Base-by-base conservation (phyloP, 2,113 vertebrate species). In the Alligator sinensis region DNA sequence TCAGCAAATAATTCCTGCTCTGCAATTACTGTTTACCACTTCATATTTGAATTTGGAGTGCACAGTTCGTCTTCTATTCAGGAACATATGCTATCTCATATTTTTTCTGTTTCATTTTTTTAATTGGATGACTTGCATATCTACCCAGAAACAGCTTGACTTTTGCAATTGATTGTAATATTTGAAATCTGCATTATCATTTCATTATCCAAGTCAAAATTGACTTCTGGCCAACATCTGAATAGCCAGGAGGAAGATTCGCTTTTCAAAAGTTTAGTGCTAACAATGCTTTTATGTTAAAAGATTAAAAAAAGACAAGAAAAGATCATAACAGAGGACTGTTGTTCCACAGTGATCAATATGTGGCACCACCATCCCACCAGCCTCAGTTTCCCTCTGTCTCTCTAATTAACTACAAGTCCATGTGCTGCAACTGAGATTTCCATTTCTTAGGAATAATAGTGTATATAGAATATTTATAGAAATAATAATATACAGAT, bases 31-130 rank as follows among this genome's bases (percentile, higher is more conserved):
- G 79, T 77, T 94, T 78, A 17, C 57, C 84, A 92, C 15, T 17
- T 90, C 12, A 6, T 84, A 61, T 86, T 92, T 87, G 90, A 94
- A 92, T 92, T 86, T 62, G 30, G 92, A 91, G 92, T 92, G 4
- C 92, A 58, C 91, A 90, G 79, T 89, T 89, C 30, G 86, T 94
- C 16, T 9, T 86, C 81, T 77, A 85, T 89, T 70, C 27, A 92
- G 34, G 19, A 91, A 87, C 90, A 90, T 80, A 89, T 47, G 19
- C 82, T 15, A 84, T 34, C 16, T 82, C 12, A 77, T 62, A 6
- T 24, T 90, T 60, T 57, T 66, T 18, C 28, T 66, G 76, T 61
- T 72, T 21, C 66, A 13, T 74, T 27, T 77, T 88, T 55, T 68
- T 87, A 34, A 91, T 83, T 96, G 70, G 92, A 86, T 84, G 4